Base-by-base conservation (phyloP, 1,140 invertebrate species). In the Lepidurus arcticus region DNA sequence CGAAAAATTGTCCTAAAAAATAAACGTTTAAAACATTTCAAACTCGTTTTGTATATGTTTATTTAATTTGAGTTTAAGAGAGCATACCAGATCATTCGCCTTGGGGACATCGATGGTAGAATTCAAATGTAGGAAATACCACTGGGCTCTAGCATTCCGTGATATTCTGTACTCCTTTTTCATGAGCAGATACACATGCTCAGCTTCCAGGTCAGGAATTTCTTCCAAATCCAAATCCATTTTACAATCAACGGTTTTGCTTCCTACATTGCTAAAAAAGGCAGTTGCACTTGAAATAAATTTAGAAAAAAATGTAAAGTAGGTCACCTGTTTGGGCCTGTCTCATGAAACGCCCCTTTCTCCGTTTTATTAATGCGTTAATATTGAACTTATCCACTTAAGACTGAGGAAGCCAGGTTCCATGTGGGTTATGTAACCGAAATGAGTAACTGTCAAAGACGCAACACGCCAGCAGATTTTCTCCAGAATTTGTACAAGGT, bases 121-220 rank as follows among this genome's bases (percentile, higher is more conserved):
- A 82, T 92, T 90, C 42, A 94, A 84, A 83, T 91, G 88, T 79
- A 89, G 87, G 34, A 94, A 86, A 82, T 91, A 91, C 92, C 92
- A 94, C 81, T 92, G 89, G 73, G 91, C 89, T 81, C 92, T 85
- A 42, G 91, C 87, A 85, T 92, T 92, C 80, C 92, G 86, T 26
- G 92, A 93, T 80, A 94, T 90, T 42, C 91, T 88, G 81, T 92
- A 91, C 77, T 90, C 88, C 82, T 91, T 90, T 81, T 90, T 91
- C 89, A 93, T 90, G 34, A 93, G 83, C 13, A 92, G 84, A 83
- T 90, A 93, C 3, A 93, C 87, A 74, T 88, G 88, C 74, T 88
- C 88, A 44, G 91, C 91, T 82, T 90, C 88, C n/a, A 90, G 82
- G 79, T 87, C 79, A 47, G 76, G 73, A 75, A 73, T 74, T 13